Evolutionary conservation across 2,113 vertebrate species (phyloP), one percentile per base, ranked within the genome.

Genomic region (Otocyon megalotis): DNA sequence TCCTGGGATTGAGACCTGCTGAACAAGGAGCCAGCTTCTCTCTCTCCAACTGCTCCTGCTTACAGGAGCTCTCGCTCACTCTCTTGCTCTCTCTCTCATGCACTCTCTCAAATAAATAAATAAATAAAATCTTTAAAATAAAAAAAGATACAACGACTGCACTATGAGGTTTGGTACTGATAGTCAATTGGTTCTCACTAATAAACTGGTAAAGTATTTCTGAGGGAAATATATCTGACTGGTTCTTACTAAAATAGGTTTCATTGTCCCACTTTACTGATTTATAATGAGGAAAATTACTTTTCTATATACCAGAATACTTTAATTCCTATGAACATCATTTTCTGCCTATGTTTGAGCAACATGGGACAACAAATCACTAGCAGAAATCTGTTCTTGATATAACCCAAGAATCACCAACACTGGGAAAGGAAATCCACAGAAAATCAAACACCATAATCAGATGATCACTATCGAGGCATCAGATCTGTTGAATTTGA

Each of bases 361-460:
- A 35, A 37, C 37, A 24, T 35, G 15, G 10, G 24, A 37, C 71
- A 89, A 22, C 48, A 79, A 79, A 48, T 87, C 26, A 74, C 89
- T 5, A 11, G 69, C 53, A 86, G 20, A 96, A 84, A 88, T 54
- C 56, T 50, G 62, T 60, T 72, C 15, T 93, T 87, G 24, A 87
- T 92, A 87, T 88, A 94, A 72, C n/a, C 19, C 74, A 24, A 97
- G 67, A 93, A 54, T 56, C 50, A 80, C 32, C 16, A 67, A 28
- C 8, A 72, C 4, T 37, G 56, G 62, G 35, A 69, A 94, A 74
- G 22, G 28, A 88, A 90, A 94, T 43, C 43, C 13, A 14, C 7
- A 50, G 53, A 43, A 62, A 90, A 10, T 60, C 26, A 89, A 43
- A 43, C 43, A 35, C 54, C 35, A 9, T 58, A 77, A 77, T 82